Percentiles rank a stretch among this genome's conserved stretches.
Evolutionary conservation across 2,797 vertebrate genomes (phyloP).

Genomic region (Melanotaenia parkinsoni): DNA sequence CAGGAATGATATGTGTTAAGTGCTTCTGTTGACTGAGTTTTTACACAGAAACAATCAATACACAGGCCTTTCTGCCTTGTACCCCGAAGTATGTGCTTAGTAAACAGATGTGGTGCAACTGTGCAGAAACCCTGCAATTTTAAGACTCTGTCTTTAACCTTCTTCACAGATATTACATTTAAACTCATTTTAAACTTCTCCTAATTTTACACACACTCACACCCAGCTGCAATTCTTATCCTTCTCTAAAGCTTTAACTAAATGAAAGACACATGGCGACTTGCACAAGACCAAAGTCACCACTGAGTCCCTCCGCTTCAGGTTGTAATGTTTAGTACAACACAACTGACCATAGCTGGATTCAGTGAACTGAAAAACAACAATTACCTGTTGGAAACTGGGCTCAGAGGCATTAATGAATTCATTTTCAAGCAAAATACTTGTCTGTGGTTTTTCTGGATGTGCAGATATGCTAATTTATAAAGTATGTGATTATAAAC

Average conservation of each 20-base stretch:
- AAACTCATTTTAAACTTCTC: neutral
- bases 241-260: slow-evolving; percentile 32
- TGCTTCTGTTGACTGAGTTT: neutral
- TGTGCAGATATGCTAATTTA: neutral
- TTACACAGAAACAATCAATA: slow-evolving; percentile 2
- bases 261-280: slow-evolving; percentile 59
- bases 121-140: neutral
- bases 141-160: neutral
- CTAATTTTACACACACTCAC: neutral
- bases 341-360: slow-evolving; percentile 4
- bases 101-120: neutral
- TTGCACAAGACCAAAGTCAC: slow-evolving; percentile 31
- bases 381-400: neutral
- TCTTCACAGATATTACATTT: neutral
- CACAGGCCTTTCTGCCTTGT: neutral
- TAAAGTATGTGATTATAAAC: neutral
- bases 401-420: neutral
- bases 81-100: neutral
- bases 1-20: neutral
- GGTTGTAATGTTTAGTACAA: slow-evolving; percentile 25
- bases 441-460: neutral
- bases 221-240: slow-evolving; percentile 33
- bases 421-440: neutral
- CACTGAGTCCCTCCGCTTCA: slow-evolving; percentile 10
- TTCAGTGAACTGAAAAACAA: slow-evolving; percentile 1